phyloP scores from a whole-genome alignment of 2,113 vertebrate species.

The Phylloscopus whistleri region DNA sequence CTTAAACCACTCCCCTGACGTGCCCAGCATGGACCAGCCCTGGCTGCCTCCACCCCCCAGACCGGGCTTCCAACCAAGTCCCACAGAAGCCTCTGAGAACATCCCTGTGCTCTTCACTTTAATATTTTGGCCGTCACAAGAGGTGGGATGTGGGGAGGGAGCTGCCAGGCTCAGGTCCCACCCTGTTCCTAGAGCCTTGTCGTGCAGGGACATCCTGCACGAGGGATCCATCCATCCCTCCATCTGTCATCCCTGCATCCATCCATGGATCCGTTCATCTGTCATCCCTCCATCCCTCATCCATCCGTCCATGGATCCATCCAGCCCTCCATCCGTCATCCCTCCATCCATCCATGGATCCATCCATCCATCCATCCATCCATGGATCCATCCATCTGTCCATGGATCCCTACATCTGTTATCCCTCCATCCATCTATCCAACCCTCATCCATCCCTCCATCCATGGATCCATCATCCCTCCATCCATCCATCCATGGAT shows the following conservation, averaged over 20 bases:
- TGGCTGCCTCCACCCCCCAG: neutral
- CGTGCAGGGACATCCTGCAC: neutral
- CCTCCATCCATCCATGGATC: neutral
- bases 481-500: neutral
- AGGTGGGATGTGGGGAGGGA: neutral
- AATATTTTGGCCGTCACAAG: neutral
- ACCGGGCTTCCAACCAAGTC: neutral
- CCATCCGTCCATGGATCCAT: neutral
- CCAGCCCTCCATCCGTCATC: neutral
- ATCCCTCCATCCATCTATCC: neutral
- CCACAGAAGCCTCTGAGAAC: neutral
- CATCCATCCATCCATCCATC: neutral
- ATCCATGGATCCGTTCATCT: neutral
- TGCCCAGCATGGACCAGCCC: neutral
- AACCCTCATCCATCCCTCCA: neutral
- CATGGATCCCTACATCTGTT: neutral
- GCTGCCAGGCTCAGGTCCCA: neutral
- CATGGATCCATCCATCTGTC: neutral
- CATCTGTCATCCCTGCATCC: neutral
- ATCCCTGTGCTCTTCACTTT: neutral
- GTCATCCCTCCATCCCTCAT: neutral
- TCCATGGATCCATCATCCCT: neutral
- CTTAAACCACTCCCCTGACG: fast-evolving
- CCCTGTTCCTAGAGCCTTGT: neutral
- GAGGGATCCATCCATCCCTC: neutral